These are phyloP conservation scores for Dascyllus trimaculatus DNA, from an alignment of 2,113 vertebrate genomes.

Conservation along the genomic window DNA sequence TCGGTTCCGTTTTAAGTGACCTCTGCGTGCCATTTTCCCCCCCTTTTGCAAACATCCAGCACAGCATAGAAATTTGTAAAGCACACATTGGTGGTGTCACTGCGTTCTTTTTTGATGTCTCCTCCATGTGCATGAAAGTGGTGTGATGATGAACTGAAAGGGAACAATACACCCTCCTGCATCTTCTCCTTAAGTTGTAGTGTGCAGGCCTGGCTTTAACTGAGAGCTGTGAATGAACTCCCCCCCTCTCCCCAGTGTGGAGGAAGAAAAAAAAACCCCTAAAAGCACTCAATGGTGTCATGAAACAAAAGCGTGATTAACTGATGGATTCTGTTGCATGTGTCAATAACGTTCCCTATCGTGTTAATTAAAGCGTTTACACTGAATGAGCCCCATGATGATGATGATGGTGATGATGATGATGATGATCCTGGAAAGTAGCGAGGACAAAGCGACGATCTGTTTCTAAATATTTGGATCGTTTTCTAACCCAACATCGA, in stretches of 20 bases:
- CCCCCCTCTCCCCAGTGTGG: not conserved
- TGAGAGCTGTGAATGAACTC: constrained; percentile 41
- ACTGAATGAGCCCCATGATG: not conserved
- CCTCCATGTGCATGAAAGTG: constrained; percentile 10
- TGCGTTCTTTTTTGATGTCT: too few species aligned
- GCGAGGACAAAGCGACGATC: constrained; percentile 16
- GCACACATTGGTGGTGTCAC: too few species aligned
- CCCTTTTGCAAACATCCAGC: too few species aligned
- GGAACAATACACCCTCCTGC: constrained; percentile 29
- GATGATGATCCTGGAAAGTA: constrained; percentile 2
- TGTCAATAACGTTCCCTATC: not conserved
- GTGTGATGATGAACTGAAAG: not conserved
- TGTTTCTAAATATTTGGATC: not conserved
- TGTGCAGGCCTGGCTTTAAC: constrained; percentile 51
- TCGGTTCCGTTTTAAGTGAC: too few species aligned
- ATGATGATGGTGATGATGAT: not conserved
- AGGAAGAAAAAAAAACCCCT: not conserved
- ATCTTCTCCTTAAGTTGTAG: constrained; percentile 59
- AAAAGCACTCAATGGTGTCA: not conserved
- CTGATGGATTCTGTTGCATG: constrained; percentile 1
- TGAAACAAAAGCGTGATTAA: not conserved
- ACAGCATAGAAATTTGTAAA: too few species aligned
- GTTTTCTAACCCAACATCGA: not conserved
- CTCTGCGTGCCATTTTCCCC: too few species aligned
- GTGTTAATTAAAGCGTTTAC: constrained; percentile 2